These are phyloP conservation scores for Aplidium turbinatum DNA, from an alignment of 23 tunicate genomes.

Conservation along the genomic window DNA sequence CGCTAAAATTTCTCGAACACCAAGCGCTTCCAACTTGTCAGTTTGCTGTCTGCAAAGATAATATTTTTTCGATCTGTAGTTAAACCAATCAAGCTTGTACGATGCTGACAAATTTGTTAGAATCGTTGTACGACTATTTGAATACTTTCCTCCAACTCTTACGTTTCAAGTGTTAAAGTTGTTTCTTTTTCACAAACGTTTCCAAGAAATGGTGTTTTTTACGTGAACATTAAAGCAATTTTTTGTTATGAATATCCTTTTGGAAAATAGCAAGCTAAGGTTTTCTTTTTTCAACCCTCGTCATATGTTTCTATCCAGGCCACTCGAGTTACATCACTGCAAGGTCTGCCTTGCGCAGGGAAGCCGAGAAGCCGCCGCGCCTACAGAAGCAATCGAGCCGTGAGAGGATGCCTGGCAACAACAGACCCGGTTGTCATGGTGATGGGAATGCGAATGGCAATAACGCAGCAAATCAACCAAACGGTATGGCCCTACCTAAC, in stretches of 20 bases:
- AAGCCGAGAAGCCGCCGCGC: constrained; percentile 76
- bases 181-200: neutral
- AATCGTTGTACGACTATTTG: too few relatives aligned
- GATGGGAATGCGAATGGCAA: neutral
- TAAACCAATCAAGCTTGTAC: too few relatives aligned
- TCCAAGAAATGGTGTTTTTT: too few relatives aligned
- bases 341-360: constrained; percentile 39
- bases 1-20: too few relatives aligned
- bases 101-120: too few relatives aligned
- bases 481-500: too few relatives aligned
- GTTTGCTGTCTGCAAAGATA: too few relatives aligned
- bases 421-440: constrained; percentile 5
- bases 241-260: neutral
- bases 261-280: neutral
- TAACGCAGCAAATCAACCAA: too few relatives aligned
- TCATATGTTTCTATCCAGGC: too few relatives aligned
- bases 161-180: neutral
- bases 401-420: constrained; percentile 41
- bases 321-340: neutral
- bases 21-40: too few relatives aligned
- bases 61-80: too few relatives aligned
- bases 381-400: constrained; percentile 75
- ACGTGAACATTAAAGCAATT: neutral
- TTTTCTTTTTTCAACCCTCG: neutral
- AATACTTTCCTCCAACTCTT: neutral